phyloP scores from a whole-genome alignment of 2,113 vertebrate genomes.

The Xenopus laevis region DNA sequence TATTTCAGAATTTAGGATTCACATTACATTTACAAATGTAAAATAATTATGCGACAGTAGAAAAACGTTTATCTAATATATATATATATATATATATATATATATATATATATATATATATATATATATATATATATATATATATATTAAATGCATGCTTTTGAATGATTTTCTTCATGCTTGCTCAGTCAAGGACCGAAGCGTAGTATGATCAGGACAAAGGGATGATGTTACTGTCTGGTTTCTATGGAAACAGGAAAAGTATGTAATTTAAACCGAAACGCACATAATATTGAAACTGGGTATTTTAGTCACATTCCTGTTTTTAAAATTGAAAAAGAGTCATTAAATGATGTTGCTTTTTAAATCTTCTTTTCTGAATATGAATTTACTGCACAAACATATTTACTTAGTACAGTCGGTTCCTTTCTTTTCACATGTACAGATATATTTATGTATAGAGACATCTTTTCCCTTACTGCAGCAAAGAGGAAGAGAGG shows the following conservation, averaged over 20 bases:
- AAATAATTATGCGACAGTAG: too few species aligned
- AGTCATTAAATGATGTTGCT: too few species aligned
- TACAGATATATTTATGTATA: slow-evolving; percentile 1
- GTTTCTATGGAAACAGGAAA: slow-evolving; percentile 93
- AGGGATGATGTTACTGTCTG: slow-evolving; percentile 82
- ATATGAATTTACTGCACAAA: background rate
- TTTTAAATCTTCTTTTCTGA: background rate
- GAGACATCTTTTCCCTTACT: slow-evolving; percentile 36
- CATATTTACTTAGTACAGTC: background rate
- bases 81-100: too few species aligned
- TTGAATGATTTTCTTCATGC: slow-evolving; percentile 20
- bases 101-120: too few species aligned
- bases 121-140: too few species aligned
- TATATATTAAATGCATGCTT: too few species aligned
- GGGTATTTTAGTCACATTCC: slow-evolving; percentile 51
- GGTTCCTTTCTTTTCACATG: background rate
- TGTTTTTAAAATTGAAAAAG: slow-evolving; percentile 26
- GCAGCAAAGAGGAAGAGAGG: slow-evolving; percentile 62
- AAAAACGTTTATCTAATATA: too few species aligned
- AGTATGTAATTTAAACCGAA: slow-evolving; percentile 68
- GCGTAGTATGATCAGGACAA: slow-evolving; percentile 69
- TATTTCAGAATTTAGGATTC: too few species aligned
- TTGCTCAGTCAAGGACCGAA: slow-evolving; percentile 58
- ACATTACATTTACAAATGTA: too few species aligned
- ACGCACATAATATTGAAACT: slow-evolving; percentile 61